phyloP scores from a whole-genome alignment of 2,888 invertebrate genomes.

The Eulithis prunata region DNA sequence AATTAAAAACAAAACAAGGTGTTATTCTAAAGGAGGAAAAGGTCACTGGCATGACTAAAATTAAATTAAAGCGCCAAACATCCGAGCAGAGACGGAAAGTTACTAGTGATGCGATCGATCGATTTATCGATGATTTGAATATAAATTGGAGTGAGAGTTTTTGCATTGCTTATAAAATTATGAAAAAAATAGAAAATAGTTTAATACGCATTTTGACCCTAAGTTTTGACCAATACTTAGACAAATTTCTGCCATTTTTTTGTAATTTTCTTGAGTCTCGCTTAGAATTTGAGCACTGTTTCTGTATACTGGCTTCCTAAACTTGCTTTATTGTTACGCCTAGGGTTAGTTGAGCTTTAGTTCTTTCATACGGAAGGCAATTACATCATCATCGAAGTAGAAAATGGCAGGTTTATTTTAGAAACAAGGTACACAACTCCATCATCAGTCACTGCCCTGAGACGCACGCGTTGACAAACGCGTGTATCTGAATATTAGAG shows the following conservation, averaged over 20 bases:
- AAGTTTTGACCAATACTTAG: no score
- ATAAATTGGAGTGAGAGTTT: background rate
- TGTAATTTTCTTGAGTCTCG: no score
- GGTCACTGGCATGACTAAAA: slow-evolving; percentile 47
- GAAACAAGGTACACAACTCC: slow-evolving; percentile 13
- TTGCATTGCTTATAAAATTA: background rate
- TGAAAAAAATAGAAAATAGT: no score
- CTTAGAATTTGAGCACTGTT: no score
- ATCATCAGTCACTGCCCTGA: slow-evolving; percentile 22
- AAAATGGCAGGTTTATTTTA: slow-evolving; percentile 19
- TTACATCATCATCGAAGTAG: slow-evolving; percentile 15
- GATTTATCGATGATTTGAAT: background rate
- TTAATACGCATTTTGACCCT: no score
- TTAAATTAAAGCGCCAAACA: slow-evolving; percentile 23
- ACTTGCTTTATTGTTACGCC: no score
- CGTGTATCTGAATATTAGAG: background rate
- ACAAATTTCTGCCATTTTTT: no score
- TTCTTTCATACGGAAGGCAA: slow-evolving; percentile 11
- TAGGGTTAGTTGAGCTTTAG: background rate
- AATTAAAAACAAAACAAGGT: slow-evolving; percentile 14
- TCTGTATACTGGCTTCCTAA: no score
- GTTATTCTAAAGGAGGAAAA: slow-evolving; percentile 34
- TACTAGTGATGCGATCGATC: slow-evolving; percentile 13
- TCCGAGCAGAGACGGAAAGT: slow-evolving; percentile 6
- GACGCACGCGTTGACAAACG: slow-evolving; percentile 23